Evolutionary conservation across 2,888 invertebrate species (phyloP), one percentile per base, ranked within the genome.

Genomic region (Steinernema scapterisci): DNA sequence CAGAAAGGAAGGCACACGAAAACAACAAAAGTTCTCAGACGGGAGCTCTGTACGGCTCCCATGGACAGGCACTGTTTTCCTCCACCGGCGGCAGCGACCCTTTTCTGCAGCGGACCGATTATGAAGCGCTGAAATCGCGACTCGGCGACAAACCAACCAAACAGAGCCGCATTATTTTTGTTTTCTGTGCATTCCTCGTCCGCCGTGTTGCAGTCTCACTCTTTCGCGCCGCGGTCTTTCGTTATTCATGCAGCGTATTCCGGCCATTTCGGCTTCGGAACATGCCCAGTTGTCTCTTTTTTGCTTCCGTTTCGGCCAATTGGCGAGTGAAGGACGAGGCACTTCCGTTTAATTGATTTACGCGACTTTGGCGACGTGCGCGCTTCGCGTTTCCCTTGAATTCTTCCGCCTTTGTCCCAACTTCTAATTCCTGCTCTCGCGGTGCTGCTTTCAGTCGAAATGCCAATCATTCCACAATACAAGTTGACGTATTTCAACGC

Each of bases 401-500:
- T 63, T 27, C 38, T 31, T 16, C 25, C 27, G 31, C 13, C 21
- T 9, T 16, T 38, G 63, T 38, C 63, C 16, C 27, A 13, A 63
- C 31, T 31, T 38, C 38, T 63, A n/a, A 63, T 63, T 63, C 38
- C 38, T 38, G 38, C 38, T 38, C 38, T 38, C 38, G 9, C 38
- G 38, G 38, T 38, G 38, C 38, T 38, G 38, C 9, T 38, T 38
- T 38, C 9, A 38, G 38, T 9, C 38, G 9, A 38, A 71, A 71
- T 71, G 71, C 71, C 71, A 71, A 71, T 71, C 71, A 71, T 71
- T 45, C 75, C 75, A 9, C 71, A 75, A 25, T 75, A 63, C 63
- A 75, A 75, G 52, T 46, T 75, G 63, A 75, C 75, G 56, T 75
- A 76, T 51, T 79, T 79, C 63, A 79, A 79, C 63, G 79, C 79